Evolutionary conservation across 1,140 invertebrate genomes (phyloP), one percentile per base, ranked within the genome.

Genomic region (Neodiprion virginianus): DNA sequence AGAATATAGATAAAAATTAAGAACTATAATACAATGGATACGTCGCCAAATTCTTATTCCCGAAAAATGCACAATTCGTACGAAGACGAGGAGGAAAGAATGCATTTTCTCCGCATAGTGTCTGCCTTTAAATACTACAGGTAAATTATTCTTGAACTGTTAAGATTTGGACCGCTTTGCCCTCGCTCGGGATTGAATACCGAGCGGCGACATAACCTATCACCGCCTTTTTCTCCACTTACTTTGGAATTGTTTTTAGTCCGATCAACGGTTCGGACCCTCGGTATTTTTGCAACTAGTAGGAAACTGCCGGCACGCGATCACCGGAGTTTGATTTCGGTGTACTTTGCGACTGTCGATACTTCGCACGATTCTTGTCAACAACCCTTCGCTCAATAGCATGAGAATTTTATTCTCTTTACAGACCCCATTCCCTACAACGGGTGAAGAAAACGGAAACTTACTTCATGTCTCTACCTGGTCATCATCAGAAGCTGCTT

Each of bases 51-150:
- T 75, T 74, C 78, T 28, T 83, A 84, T 81, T 74, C 82, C 23
- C 79, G 73, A 75, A 82, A 80, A 74, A 79, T 83, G 76, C 76
- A 81, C 76, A 83, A 83, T 66, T 83, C 81, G 5, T 88, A 88
- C 70, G 91, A 92, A 71, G 91, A 92, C 74, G 92, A 91, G 49
- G 91, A 93, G 82, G 95, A 96, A 83, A 90, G 91, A 78, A 91
- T 92, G 76, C 95, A 96, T 85, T 96, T 96, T 87, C 90, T 93
- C 77, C 90, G 93, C 23, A 94, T 96, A 78, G 90, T 96, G 2
- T 91, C 92, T 77, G 94, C 95, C 72, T 96, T 96, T 83, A 92
- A 91, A 88, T 92, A 92, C 85, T 96, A 96, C 88, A 95, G 92
- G 95, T 95, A 85, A 90, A 88, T 88, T 49, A 66, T 77, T 75